A percentile compares a stretch with the other conserved stretches of the same genome.
Evolutionary conservation across 2,797 vertebrate genomes (phyloP).

Genomic region (Coranthus polyacanthus): DNA sequence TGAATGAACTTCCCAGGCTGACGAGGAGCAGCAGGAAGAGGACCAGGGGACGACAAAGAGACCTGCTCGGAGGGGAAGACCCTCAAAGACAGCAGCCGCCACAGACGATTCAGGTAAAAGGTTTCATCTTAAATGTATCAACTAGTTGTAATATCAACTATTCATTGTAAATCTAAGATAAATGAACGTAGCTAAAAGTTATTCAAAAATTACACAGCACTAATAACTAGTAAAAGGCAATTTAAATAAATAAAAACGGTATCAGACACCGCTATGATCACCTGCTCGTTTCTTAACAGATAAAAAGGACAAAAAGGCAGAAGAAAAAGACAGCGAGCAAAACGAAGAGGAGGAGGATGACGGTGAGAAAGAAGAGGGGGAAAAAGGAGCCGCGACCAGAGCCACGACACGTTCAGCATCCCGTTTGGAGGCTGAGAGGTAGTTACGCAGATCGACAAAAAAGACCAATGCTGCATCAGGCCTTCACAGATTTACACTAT

Average conservation of each 20-base stretch:
- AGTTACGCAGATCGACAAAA: constrained; percentile 30
- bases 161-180: background rate
- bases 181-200: background rate
- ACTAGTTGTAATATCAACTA: no score
- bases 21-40: constrained; percentile 59
- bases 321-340: constrained; percentile 76
- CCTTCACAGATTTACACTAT: background rate
- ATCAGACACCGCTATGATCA: background rate
- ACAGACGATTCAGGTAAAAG: constrained; percentile 71
- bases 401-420: constrained; percentile 91
- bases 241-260: background rate
- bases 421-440: constrained; percentile 94
- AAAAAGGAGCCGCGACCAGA: constrained; percentile 79
- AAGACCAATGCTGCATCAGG: background rate
- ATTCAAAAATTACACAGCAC: no score
- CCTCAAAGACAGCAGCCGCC: constrained; percentile 63
- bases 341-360: constrained; percentile 84
- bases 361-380: constrained; percentile 81
- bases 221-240: no score
- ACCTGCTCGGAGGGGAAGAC: constrained; percentile 76
- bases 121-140: no score
- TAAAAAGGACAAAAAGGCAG: constrained; percentile 72
- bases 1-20: constrained; percentile 45
- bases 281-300: constrained; percentile 38
- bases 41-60: constrained; percentile 70